These are phyloP conservation scores for Rhinogobio ventralis DNA, from an alignment of 2,797 vertebrate genomes.

Conservation along the genomic window DNA sequence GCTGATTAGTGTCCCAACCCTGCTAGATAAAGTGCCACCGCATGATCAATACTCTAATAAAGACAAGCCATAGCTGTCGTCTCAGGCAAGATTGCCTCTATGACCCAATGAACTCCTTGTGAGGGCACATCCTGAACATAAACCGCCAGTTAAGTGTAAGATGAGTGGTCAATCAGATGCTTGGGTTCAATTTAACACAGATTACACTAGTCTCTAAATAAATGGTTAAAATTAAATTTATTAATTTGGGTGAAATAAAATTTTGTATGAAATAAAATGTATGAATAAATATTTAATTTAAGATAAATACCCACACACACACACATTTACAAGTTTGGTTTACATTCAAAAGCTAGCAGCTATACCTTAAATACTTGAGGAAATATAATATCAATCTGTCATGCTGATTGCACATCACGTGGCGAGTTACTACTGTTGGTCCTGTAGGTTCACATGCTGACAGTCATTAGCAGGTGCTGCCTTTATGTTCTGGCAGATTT, in stretches of 20 bases:
- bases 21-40: slow-evolving; percentile 35
- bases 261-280: background rate
- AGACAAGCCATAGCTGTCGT: slow-evolving; percentile 31
- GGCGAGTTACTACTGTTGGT: background rate
- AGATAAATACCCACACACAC: background rate
- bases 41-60: slow-evolving; percentile 45
- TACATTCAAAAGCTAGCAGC: background rate
- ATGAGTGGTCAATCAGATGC: background rate
- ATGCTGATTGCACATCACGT: background rate
- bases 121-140: slow-evolving; percentile 3
- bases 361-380: background rate
- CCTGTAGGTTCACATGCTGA: background rate
- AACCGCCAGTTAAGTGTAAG: slow-evolving; percentile 3
- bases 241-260: background rate
- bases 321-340: background rate
- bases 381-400: background rate
- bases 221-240: background rate
- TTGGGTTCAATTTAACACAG: slow-evolving; percentile 2
- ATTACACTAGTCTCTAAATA: slow-evolving; percentile 5
- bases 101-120: slow-evolving; percentile 31
- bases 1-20: slow-evolving; percentile 40
- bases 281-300: background rate
- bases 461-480: slow-evolving; percentile 24
- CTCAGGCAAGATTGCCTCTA: slow-evolving; percentile 14
- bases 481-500: slow-evolving; percentile 29